Conservation (phyloP, 2,797 vertebrate genomes). For the Eulemur rubriventer region DNA sequence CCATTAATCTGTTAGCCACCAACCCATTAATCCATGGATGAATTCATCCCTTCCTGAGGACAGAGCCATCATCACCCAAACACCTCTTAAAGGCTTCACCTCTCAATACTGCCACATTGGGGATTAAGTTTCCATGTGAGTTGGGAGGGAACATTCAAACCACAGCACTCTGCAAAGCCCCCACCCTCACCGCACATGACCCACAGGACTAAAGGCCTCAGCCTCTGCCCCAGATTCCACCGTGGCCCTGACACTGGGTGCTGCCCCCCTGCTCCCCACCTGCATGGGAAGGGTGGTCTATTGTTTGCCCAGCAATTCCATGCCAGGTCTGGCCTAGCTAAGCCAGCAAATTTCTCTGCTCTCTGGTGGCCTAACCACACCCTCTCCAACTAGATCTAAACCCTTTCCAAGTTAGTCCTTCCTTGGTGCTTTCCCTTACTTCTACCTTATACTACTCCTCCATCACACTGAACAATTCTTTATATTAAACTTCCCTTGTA, state of each 20-base stretch:
- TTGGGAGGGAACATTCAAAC: background rate
- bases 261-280: background rate
- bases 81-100: background rate
- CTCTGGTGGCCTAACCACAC: background rate
- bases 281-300: background rate
- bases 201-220: background rate
- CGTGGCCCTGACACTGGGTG: fast-evolving
- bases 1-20: background rate
- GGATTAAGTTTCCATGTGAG: background rate
- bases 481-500: background rate
- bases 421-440: background rate
- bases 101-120: background rate
- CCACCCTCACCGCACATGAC: fast-evolving
- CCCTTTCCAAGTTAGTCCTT: background rate
- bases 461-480: background rate
- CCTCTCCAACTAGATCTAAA: background rate
- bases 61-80: background rate
- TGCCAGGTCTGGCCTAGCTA: background rate
- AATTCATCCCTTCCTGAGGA: background rate
- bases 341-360: background rate
- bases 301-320: too few species aligned
- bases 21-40: background rate
- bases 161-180: background rate
- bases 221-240: background rate
- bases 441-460: background rate